Evolutionary conservation across 1,140 invertebrate genomes (phyloP), one percentile per base, ranked within the genome.

Genomic region (Zaprionus ornatus): DNA sequence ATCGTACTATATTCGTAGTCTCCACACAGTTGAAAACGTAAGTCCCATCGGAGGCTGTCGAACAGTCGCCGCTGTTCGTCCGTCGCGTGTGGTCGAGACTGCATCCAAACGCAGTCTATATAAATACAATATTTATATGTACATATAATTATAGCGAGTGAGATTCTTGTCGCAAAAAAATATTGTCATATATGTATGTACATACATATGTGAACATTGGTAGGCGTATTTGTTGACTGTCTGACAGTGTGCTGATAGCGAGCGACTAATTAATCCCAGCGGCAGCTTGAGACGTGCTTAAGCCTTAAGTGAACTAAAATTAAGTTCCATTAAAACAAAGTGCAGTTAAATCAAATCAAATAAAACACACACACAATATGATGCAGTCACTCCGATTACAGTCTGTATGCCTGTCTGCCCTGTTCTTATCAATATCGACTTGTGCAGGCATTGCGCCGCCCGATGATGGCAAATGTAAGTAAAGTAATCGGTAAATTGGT

Each of bases 401-500:
- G 40, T 70, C 63, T 56, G 56, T 61, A 63, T 69, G 52, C 32
- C 52, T 72, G 23, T 61, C 68, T 13, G 71, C 60, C 42, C 50
- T 72, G 52, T 52, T 74, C 76, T 79, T 90, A 90, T 90, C 85
- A 82, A 25, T 64, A 27, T 48, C 61, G 15, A 27, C 21, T 63
- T 77, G 54, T 45, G 37, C 29, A 15, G 75, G 79, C 50, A 21
- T 90, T 69, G 67, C 74, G 21, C 76, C 79, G 19, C 72, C 62
- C 27, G 81, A 91, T 59, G 90, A 91, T 88, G 90, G 90, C 56
- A 91, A 91, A 88, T 81, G 90, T 91, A 91, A 91, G 90, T 90
- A 17, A 17, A 45, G 0, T 17, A 45, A 45, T 17, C 50, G 29
- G 57, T 4, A 50, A 60, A 29, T 56, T 25, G 35, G 9, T 48